phyloP scores from a whole-genome alignment of 37 sponge, comb jelly and placozoan genomes.

The Cladorhizidae sp. region DNA sequence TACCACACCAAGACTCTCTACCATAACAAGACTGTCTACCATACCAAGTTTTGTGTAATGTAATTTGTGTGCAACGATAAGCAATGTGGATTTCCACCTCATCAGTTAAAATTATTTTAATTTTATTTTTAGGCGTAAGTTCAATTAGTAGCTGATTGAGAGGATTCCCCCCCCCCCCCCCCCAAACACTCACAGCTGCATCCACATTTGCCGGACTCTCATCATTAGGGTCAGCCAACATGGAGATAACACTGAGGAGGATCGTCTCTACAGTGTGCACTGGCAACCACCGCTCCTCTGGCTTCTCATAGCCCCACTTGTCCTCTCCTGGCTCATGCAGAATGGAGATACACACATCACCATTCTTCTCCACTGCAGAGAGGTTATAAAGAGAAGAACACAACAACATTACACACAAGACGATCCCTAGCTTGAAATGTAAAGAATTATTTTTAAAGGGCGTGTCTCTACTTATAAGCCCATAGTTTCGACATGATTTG shows the following conservation, averaged over 20 bases:
- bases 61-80: no score
- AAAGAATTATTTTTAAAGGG: background rate
- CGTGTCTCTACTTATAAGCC: background rate
- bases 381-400: background rate
- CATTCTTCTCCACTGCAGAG: constrained; percentile 61
- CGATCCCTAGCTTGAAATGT: background rate
- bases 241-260: constrained; percentile 96
- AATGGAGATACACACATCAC: constrained; percentile 95
- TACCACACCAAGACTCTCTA: no score
- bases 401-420: background rate
- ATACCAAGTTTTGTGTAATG: no score
- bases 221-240: constrained; percentile 97
- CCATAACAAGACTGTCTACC: no score
- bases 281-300: constrained; percentile 95
- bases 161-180: background rate
- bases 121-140: no score
- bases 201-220: constrained; percentile 97
- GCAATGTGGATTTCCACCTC: no score
- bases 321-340: constrained; percentile 99
- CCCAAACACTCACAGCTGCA: constrained; percentile 86
- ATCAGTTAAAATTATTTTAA: no score
- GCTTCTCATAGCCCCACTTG: constrained; percentile 95
- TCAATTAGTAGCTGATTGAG: no score
- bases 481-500: no score
- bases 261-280: constrained; percentile 98